Evolutionary conservation across 2,113 vertebrate species (phyloP).

Genomic region (Pteropus alecto): DNA sequence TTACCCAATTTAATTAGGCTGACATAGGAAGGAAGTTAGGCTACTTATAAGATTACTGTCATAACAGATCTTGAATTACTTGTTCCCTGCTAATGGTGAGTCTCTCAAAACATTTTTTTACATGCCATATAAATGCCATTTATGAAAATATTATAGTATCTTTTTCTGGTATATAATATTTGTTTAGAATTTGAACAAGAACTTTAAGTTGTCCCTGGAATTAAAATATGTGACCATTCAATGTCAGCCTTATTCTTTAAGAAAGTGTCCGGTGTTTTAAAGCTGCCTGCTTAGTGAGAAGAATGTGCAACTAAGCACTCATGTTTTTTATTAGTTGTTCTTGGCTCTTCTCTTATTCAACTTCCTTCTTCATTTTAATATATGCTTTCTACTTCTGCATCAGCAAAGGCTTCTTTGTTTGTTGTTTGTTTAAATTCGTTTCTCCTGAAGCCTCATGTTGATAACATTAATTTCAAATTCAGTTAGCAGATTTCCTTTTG

Average conservation of each 20-base stretch:
- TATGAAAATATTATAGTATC: not conserved
- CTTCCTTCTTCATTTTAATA: not conserved
- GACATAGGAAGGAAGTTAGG: not conserved
- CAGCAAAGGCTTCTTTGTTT: not conserved
- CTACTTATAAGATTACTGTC: not conserved
- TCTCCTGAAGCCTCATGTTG: not conserved
- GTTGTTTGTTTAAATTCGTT: constrained; percentile 21
- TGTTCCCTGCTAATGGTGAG: not conserved
- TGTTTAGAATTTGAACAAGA: not conserved
- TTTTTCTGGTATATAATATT: not conserved
- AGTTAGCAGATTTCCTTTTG: constrained; percentile 36
- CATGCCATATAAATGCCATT: not conserved
- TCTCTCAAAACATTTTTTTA: not conserved
- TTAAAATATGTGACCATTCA: not conserved
- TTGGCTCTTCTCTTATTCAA: not conserved
- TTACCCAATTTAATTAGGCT: not conserved
- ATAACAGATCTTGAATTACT: not conserved
- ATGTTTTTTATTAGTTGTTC: not conserved
- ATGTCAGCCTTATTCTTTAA: not conserved
- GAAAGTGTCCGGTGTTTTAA: not conserved
- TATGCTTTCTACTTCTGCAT: not conserved
- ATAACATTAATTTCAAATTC: constrained; percentile 58
- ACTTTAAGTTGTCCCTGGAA: not conserved
- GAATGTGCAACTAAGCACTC: not conserved
- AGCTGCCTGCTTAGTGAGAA: not conserved